Conservation (phyloP, 2,888 invertebrate genomes). For the Rhamphomyia laevipes region DNA sequence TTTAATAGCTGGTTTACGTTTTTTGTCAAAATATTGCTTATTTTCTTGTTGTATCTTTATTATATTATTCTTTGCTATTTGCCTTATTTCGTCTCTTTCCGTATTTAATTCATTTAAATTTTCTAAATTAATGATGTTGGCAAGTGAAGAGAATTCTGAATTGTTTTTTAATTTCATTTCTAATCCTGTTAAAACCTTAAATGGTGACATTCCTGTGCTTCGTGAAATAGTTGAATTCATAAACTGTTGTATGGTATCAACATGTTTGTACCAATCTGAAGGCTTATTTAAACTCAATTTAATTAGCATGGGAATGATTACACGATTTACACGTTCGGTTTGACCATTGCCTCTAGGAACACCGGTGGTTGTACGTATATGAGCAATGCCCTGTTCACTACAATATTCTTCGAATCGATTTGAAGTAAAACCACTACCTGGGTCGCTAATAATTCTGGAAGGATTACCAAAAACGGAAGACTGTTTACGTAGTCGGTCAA, state of each 20-base stretch:
- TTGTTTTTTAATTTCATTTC: background rate
- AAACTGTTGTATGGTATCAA: too few species aligned
- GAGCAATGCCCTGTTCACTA: constrained; percentile 18
- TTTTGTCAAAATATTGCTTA: constrained; percentile 1
- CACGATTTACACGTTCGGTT: constrained; percentile 23
- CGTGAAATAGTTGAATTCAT: constrained; percentile 12
- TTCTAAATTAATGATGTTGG: too few species aligned
- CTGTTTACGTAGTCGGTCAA: background rate
- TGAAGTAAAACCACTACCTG: constrained; percentile 30
- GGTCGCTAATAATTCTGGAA: constrained; percentile 25
- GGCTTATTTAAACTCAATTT: constrained; percentile 12
- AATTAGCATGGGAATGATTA: constrained; percentile 23
- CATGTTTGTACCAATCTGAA: too few species aligned
- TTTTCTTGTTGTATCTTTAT: constrained; percentile 8
- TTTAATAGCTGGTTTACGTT: constrained; percentile 1
- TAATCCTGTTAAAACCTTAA: constrained; percentile 12
- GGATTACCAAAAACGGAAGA: constrained; percentile 11
- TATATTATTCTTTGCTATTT: constrained; percentile 8
- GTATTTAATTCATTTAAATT: background rate
- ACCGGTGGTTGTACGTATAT: constrained; percentile 22
- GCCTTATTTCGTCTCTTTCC: constrained; percentile 5
- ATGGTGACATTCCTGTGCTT: constrained; percentile 23
- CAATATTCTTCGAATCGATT: constrained; percentile 24
- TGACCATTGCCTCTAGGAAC: constrained; percentile 29
- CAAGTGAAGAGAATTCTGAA: too few species aligned